phyloP scores from a whole-genome alignment of 2,797 vertebrate genomes.

The Hippopotamyrus pictus region DNA sequence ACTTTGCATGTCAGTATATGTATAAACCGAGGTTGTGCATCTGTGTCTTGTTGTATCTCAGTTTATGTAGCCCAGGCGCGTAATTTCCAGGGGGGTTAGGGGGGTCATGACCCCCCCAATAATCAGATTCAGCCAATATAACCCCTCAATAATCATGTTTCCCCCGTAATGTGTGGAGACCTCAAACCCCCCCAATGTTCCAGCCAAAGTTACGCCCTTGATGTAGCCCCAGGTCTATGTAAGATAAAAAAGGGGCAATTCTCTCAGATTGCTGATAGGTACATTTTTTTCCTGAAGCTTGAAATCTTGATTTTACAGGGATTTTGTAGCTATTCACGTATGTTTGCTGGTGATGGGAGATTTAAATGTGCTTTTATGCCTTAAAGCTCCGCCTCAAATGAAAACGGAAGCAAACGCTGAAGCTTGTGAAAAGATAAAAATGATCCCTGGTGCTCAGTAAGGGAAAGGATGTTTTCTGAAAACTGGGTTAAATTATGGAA shows the following conservation, averaged over 20 bases:
- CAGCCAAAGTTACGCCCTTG: too few species aligned
- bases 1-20: neutral
- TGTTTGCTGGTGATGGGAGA: neutral
- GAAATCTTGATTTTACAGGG: neutral
- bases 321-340: neutral
- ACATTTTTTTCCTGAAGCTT: neutral
- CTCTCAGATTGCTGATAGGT: neutral
- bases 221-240: neutral
- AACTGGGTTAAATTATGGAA: constrained; percentile 43
- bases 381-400: neutral
- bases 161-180: too few species aligned
- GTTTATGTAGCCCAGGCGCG: neutral
- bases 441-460: neutral
- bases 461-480: constrained; percentile 7
- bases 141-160: too few species aligned
- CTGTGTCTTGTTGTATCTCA: neutral
- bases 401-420: neutral
- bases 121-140: too few species aligned
- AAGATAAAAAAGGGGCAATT: neutral
- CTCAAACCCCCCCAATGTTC: too few species aligned
- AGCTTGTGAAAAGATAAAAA: neutral
- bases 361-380: neutral
- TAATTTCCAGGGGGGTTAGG: too few species aligned
- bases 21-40: neutral
- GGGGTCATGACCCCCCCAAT: too few species aligned